Evolutionary conservation across 1,140 invertebrate species (phyloP).

Genomic region (Macrocentrus cingulum): DNA sequence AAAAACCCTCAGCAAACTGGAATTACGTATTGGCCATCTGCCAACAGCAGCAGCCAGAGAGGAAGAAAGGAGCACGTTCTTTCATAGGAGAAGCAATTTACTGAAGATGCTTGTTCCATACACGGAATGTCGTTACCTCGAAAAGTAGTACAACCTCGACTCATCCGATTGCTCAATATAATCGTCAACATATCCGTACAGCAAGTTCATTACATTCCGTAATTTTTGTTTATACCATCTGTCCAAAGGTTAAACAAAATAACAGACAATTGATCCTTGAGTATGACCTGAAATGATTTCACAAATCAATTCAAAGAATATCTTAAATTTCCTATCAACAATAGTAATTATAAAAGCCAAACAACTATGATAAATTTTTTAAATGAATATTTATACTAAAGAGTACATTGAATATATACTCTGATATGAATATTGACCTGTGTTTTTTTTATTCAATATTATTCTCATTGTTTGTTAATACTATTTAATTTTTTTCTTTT

Average conservation of each 20-base stretch:
- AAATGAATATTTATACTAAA: too few species aligned
- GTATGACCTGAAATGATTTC: too few species aligned
- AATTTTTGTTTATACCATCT: not conserved
- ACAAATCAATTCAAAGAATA: too few species aligned
- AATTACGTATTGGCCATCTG: not conserved
- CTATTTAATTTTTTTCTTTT: not conserved
- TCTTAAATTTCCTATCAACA: too few species aligned
- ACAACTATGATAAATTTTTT: too few species aligned
- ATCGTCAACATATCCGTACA: not conserved
- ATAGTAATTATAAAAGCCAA: too few species aligned
- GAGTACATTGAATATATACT: too few species aligned
- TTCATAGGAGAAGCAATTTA: not conserved
- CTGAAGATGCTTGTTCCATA: not conserved
- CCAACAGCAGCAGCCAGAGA: not conserved
- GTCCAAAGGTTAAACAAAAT: not conserved
- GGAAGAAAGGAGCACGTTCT: conserved; percentile 1
- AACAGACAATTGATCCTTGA: too few species aligned
- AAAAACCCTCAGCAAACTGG: too few species aligned
- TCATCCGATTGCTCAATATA: not conserved
- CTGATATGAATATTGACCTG: not conserved
- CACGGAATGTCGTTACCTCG: not conserved
- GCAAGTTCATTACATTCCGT: not conserved
- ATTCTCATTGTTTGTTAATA: conserved; percentile 7
- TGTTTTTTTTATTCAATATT: not conserved
- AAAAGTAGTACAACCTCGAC: conserved; percentile 4